These are phyloP conservation scores for Lontra canadensis DNA, from an alignment of 2,113 vertebrate genomes.

Conservation along the genomic window DNA sequence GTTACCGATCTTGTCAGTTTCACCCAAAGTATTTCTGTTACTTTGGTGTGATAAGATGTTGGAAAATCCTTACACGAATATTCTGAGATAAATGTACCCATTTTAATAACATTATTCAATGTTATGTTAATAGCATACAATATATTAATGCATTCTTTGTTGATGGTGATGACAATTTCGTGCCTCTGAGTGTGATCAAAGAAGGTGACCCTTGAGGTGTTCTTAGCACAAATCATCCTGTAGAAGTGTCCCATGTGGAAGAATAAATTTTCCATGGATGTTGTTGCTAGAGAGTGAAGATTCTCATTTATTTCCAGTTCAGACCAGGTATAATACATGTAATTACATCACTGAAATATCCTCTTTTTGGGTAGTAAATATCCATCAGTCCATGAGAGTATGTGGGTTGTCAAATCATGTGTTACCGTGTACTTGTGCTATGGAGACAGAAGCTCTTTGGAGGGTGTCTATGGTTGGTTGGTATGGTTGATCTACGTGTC, in stretches of 20 bases:
- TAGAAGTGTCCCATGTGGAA: background rate
- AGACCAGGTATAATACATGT: background rate
- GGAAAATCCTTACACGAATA: background rate
- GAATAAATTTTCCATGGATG: background rate
- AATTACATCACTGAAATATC: background rate
- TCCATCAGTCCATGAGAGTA: background rate
- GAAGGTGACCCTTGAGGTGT: background rate
- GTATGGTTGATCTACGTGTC: background rate
- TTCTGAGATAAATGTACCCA: background rate
- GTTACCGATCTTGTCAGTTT: background rate
- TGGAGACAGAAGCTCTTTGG: background rate
- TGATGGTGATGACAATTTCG: background rate
- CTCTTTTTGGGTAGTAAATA: background rate
- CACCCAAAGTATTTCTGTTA: background rate
- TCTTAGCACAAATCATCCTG: background rate
- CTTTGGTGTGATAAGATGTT: background rate
- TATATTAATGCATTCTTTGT: background rate
- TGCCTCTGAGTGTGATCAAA: background rate
- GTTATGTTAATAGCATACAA: background rate
- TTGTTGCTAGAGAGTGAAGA: background rate
- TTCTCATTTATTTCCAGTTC: background rate
- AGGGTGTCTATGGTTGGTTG: too few relatives aligned
- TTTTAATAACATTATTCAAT: background rate
- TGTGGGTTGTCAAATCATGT: background rate
- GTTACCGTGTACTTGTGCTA: background rate